Percentiles rank a stretch among this genome's conserved stretches.
Conservation (phyloP, 2,797 vertebrate species). For the Myoxocephalus aenaeus region DNA sequence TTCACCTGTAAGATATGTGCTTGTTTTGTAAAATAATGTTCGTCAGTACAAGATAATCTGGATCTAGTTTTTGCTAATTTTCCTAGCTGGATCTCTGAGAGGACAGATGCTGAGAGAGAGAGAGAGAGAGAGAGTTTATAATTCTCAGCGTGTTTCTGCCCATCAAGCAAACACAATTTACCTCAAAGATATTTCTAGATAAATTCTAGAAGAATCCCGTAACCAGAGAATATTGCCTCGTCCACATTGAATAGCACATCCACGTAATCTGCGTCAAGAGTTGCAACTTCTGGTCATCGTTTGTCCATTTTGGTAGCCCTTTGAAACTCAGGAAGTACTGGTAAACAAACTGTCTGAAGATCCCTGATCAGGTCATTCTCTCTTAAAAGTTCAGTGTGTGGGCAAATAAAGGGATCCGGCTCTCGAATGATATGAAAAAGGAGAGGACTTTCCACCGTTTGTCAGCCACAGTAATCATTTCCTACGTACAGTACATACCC, state of each 20-base stretch:
- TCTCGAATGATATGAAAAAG: conserved; percentile 55
- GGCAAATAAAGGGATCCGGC: conserved; percentile 79
- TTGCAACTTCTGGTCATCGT: conserved; percentile 57
- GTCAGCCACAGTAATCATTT: conserved; percentile 68
- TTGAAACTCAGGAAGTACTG: conserved; percentile 78
- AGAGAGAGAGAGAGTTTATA: conserved; percentile 21
- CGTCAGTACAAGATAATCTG: conserved; percentile 66
- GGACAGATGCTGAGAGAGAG: conserved; percentile 33
- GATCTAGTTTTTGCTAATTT: conserved; percentile 77
- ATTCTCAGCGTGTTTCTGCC: conserved; percentile 48
- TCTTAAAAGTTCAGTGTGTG: conserved; percentile 61
- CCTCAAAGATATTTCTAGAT: conserved; percentile 33
- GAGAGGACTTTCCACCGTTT: conserved; percentile 56
- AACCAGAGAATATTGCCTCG: conserved; percentile 50
- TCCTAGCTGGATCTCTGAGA: conserved; percentile 67
- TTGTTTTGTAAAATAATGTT: conserved; percentile 80
- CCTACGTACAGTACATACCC: conserved; percentile 65
- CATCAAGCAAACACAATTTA: conserved; percentile 41
- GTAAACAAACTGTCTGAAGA: conserved; percentile 77
- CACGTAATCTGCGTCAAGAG: conserved; percentile 50
- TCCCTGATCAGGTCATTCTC: conserved; percentile 78
- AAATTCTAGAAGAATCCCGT: conserved; percentile 35
- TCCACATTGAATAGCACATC: conserved; percentile 62
- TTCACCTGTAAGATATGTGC: conserved; percentile 81
- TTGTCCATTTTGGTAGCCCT: conserved; percentile 82